Conservation (phyloP, 2,888 invertebrate genomes). For the Tachystola acroxantha region DNA sequence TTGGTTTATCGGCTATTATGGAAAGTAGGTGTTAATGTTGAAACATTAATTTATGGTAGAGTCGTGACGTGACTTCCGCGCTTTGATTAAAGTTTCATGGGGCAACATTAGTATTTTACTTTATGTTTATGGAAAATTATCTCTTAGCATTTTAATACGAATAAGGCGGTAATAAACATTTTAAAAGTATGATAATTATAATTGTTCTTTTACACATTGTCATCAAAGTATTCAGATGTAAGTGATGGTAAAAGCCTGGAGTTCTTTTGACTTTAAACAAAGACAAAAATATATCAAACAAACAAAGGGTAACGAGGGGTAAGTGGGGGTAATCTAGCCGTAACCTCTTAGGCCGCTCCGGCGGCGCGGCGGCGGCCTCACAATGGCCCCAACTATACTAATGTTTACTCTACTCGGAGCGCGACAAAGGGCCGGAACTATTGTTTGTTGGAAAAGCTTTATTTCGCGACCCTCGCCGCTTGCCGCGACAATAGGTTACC, state of each 20-base stretch:
- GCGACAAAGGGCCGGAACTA: conserved; percentile 78
- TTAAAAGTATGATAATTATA: too few relatives aligned
- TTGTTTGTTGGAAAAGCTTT: conserved; percentile 78
- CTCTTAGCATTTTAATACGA: too few relatives aligned
- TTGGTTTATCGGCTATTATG: conserved; percentile 78
- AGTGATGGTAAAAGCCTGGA: conserved; percentile 1
- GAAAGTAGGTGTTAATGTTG: conserved; percentile 77
- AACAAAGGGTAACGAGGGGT: conserved; percentile 64
- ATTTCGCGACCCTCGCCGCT: conserved; percentile 71
- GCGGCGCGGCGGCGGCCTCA: conserved; percentile 29
- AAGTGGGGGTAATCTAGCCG: conserved; percentile 62
- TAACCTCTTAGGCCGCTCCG: conserved; percentile 53
- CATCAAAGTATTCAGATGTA: too few relatives aligned
- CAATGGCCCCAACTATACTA: conserved; percentile 71
- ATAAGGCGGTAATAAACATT: too few relatives aligned
- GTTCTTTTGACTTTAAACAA: conserved; percentile 20
- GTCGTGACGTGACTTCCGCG: conserved; percentile 73
- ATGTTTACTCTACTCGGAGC: conserved; percentile 72
- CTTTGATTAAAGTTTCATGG: conserved; percentile 47
- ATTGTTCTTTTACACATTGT: too few relatives aligned
- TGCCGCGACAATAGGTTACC: conserved; percentile 74
- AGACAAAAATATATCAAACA: conserved; percentile 54
- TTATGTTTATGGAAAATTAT: too few relatives aligned
- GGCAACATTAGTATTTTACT: conserved; percentile 7
- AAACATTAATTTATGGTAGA: conserved; percentile 64